A percentile compares a stretch with the other conserved stretches of the same genome.
Conservation (phyloP, 1,140 invertebrate species). For the Drosophila pallidifrons region DNA sequence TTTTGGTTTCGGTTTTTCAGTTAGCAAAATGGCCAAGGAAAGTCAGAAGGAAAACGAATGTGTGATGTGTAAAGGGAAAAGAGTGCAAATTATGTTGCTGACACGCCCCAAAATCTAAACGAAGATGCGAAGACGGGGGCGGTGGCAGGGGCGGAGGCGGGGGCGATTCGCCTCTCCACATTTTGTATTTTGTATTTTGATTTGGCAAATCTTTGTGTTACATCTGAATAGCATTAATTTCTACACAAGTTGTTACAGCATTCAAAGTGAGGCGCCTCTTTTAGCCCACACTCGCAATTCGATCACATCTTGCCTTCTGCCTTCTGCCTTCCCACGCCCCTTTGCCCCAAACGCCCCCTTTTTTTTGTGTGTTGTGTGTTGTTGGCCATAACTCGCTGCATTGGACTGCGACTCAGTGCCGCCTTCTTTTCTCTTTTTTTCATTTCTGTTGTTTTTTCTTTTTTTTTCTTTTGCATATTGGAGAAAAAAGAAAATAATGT, state of each 20-base stretch:
- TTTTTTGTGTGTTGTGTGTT: neutral
- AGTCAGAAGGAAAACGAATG: neutral
- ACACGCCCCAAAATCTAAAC: conserved; percentile 8
- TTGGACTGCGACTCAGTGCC: conserved; percentile 12
- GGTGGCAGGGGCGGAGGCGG: no score
- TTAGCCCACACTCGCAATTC: conserved; percentile 25
- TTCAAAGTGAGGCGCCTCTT: conserved; percentile 29
- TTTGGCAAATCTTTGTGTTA: conserved; percentile 33
- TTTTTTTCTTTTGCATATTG: conserved; percentile 18
- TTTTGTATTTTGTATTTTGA: no score
- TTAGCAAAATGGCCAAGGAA: neutral
- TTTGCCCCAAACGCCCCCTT: neutral
- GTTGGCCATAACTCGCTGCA: neutral
- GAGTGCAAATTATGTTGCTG: conserved; percentile 57
- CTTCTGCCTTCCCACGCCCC: neutral
- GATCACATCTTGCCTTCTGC: conserved; percentile 19
- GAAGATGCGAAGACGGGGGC: neutral
- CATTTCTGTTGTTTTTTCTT: conserved; percentile 30
- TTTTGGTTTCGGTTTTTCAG: no score
- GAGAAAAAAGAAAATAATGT: conserved; percentile 40
- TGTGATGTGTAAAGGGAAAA: conserved; percentile 46
- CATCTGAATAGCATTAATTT: conserved; percentile 33
- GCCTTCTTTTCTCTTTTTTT: conserved; percentile 42
- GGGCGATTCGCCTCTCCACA: no score
- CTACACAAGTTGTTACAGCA: conserved; percentile 13